phyloP scores from a whole-genome alignment of 2,113 vertebrate species.

The Porphyrio hochstetteri region DNA sequence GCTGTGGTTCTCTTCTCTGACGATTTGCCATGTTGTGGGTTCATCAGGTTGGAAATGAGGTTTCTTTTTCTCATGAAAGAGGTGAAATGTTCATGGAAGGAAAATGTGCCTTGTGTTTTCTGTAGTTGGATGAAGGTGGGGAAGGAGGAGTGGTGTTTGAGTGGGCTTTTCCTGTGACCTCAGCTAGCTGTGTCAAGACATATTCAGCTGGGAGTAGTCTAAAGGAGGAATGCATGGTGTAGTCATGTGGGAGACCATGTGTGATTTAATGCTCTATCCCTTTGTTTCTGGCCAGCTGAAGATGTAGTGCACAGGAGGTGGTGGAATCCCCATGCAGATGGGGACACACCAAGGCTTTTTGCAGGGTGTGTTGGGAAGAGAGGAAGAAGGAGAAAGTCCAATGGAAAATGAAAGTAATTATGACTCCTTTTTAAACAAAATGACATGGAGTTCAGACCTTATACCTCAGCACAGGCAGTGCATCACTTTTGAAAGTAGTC shows the following conservation, averaged over 20 bases:
- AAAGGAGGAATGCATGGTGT: background rate
- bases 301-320: background rate
- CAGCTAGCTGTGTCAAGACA: background rate
- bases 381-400: background rate
- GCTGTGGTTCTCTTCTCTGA: background rate
- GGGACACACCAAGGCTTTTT: background rate
- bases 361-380: background rate
- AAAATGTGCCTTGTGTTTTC: background rate
- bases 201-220: background rate
- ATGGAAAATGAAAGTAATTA: background rate
- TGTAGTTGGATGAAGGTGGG: background rate
- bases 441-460: background rate
- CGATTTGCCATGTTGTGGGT: background rate
- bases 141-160: background rate
- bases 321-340: background rate
- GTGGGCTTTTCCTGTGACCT: background rate
- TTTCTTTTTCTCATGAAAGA: background rate
- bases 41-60: background rate
- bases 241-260: background rate
- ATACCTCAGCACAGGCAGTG: background rate
- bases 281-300: background rate
- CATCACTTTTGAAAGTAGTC: background rate
- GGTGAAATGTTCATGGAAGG: background rate
- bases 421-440: background rate
- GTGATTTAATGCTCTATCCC: background rate